These are phyloP conservation scores for Halichondria panicea DNA, from an alignment of 37 sponge, comb jelly and placozoan species.

Conservation along the genomic window DNA sequence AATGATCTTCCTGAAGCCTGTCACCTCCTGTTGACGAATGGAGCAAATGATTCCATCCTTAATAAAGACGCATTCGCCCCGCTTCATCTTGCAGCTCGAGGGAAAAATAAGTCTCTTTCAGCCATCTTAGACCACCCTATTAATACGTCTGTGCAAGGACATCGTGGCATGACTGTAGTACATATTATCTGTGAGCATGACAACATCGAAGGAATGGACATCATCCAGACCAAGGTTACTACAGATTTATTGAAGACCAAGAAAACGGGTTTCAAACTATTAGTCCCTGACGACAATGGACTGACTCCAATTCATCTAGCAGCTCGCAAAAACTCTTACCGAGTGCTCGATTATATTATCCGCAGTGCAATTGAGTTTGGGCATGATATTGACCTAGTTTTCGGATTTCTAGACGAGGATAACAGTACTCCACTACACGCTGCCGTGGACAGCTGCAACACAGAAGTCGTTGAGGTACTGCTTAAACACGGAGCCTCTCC, in stretches of 20 bases:
- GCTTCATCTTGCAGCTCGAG: slow-evolving; percentile 66
- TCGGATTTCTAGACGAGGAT: slow-evolving; percentile 73
- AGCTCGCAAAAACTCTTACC: slow-evolving; percentile 67
- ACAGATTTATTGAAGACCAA: background rate
- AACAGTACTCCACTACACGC: slow-evolving; percentile 88
- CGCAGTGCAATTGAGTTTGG: slow-evolving; percentile 32
- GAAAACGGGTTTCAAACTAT: slow-evolving; percentile 49
- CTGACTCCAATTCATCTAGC: slow-evolving; percentile 70
- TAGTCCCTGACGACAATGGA: slow-evolving; percentile 70
- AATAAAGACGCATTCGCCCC: slow-evolving; percentile 50
- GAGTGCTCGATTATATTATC: slow-evolving; percentile 60
- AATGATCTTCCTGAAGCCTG: slow-evolving; percentile 36
- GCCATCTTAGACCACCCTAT: slow-evolving; percentile 43
- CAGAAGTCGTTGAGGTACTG: slow-evolving; percentile 71
- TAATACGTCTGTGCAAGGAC: slow-evolving; percentile 34
- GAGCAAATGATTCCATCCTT: slow-evolving; percentile 51
- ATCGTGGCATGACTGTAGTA: slow-evolving; percentile 61
- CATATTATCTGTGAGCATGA: slow-evolving; percentile 76
- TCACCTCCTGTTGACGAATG: slow-evolving; percentile 47
- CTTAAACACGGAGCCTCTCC: slow-evolving; percentile 69
- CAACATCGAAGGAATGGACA: slow-evolving; percentile 41
- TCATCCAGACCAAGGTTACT: slow-evolving; percentile 20
- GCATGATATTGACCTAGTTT: slow-evolving; percentile 52
- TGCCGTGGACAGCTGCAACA: slow-evolving; percentile 81
- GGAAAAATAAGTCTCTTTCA: slow-evolving; percentile 32